phyloP scores from a whole-genome alignment of 2,888 invertebrate species.

The Epinotia brunnichana region DNA sequence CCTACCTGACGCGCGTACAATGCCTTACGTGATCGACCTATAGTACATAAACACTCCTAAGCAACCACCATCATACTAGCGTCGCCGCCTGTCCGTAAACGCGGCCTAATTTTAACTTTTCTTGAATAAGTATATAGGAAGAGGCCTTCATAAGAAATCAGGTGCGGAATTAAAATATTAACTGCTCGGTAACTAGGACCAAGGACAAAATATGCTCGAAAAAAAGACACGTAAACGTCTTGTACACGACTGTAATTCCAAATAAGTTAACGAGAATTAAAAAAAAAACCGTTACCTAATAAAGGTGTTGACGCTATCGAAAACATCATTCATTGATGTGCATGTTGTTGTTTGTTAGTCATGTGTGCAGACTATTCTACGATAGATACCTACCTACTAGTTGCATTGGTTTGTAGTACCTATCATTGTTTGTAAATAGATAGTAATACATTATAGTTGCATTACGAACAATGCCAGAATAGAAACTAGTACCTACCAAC shows the following conservation, averaged over 20 bases:
- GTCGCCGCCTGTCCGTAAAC: neutral
- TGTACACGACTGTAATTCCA: conserved; percentile 13
- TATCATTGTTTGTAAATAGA: conserved; percentile 14
- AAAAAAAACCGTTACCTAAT: neutral
- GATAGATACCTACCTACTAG: conserved; percentile 3
- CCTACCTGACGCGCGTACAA: too few relatives aligned
- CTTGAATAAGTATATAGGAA: neutral
- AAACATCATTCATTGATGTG: conserved; percentile 1
- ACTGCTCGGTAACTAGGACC: neutral
- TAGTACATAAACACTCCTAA: too few relatives aligned
- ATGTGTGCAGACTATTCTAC: neutral
- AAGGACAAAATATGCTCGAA: conserved; percentile 1
- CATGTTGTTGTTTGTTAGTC: neutral
- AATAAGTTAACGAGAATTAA: conserved; percentile 14
- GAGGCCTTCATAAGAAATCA: neutral
- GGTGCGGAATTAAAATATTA: neutral
- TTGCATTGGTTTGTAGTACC: conserved; percentile 1
- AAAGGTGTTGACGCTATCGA: neutral
- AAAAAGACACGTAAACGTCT: neutral
- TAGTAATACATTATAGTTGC: conserved; percentile 5
- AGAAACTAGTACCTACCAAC: conserved; percentile 27
- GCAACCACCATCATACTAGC: too few relatives aligned
- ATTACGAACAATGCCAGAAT: conserved; percentile 24
- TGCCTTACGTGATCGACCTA: too few relatives aligned
- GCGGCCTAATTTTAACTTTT: neutral